Conservation (phyloP, 2,797 vertebrate genomes). For the Siniperca obscura region DNA sequence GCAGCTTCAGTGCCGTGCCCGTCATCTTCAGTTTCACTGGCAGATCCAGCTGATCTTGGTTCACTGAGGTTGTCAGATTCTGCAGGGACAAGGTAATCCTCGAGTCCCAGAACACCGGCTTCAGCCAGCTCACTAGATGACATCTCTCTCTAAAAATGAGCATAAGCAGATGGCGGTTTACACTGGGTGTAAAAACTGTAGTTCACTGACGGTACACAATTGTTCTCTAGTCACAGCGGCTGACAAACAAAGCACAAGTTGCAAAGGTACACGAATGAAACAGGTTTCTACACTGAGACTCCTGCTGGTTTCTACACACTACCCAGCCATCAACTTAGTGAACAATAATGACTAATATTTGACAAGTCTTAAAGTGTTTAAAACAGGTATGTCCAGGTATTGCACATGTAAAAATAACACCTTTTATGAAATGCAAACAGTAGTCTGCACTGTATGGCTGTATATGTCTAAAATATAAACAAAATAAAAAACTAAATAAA, state of each 20-base stretch:
- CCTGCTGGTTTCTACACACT: not conserved
- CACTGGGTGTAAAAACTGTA: not conserved
- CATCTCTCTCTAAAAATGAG: slow-evolving; percentile 60
- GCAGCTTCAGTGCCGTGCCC: not conserved
- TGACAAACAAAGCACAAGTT: not conserved
- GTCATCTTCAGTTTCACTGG: not conserved
- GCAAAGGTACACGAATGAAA: not conserved
- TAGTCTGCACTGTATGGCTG: not conserved
- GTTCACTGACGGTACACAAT: not conserved
- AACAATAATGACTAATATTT: not conserved
- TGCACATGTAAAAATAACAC: not conserved
- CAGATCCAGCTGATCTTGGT: not conserved
- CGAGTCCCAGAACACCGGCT: slow-evolving; percentile 73
- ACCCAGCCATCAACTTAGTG: not conserved
- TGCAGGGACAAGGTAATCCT: slow-evolving; percentile 42
- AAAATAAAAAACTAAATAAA: too few species aligned
- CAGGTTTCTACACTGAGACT: not conserved
- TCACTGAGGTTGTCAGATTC: slow-evolving; percentile 14
- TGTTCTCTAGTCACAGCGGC: not conserved
- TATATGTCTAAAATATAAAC: not conserved
- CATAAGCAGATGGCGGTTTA: not conserved
- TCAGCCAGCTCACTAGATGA: slow-evolving; percentile 70
- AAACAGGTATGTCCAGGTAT: not conserved
- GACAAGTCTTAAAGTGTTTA: not conserved
- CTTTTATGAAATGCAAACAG: not conserved